Evolutionary conservation across 53 echinoderm and acorn worm genomes (phyloP), one percentile per base, ranked within the genome.

Genomic region (Holothuria leucospilota): DNA sequence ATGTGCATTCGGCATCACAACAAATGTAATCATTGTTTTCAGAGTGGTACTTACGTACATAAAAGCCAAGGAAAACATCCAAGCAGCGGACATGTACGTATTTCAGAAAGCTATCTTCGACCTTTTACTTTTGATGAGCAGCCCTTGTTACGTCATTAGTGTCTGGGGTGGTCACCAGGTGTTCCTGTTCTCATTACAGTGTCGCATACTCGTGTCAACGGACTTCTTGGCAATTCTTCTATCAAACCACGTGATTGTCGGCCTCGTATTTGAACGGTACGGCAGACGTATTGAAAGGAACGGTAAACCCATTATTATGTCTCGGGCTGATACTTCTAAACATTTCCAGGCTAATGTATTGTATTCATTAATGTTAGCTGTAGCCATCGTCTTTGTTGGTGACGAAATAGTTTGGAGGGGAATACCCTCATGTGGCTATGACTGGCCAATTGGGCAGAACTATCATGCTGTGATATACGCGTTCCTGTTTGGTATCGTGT

Each of bases 391-490:
- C 27, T 77, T 85, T 20, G 82, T 88, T 16, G 28, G 69, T 49
- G 77, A 84, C 21, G 71, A 62, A 39, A 34, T 75, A 20, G 10
- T n/a, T 0, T 70, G 70, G 87, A 62, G 62, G 24, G 82, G 64
- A 39, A 87, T 71, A 23, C 74, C 69, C 29, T 79, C 85, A 38
- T 95, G 95, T 58, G 95, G 95, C 25, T 93, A 93, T 59, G 65
- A 64, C 39, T 95, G 95, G 93, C 93, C 93, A 13, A 63, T 83
- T 1, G 85, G 87, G 2, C 93, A 93, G 29, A 89, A 85, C 52
- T 95, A 91, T 68, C 91, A 95, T 85, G 77, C 91, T n/a, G 89
- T 95, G 80, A 90, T 85, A 63, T 95, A 84, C 82, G 73, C 78
- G 61, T 59, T 77, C 14, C 68, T 93, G 15, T 86, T 88, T 49